A percentile compares a stretch with the other conserved stretches of the same genome.
phyloP scores from a whole-genome alignment of 2,113 vertebrate genomes.

The Ophiodon elongatus region DNA sequence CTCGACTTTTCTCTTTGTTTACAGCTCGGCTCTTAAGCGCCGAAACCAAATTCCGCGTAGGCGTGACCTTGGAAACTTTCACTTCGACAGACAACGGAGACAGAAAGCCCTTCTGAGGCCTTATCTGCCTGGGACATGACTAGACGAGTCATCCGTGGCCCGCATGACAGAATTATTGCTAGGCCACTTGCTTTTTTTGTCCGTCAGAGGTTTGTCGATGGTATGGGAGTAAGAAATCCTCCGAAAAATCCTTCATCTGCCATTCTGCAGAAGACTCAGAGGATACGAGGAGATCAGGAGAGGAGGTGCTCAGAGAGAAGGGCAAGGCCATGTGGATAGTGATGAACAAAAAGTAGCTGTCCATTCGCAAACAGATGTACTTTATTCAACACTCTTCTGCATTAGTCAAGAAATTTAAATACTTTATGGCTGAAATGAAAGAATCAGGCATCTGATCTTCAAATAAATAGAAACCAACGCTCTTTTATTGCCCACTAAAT shows the following conservation, averaged over 20 bases:
- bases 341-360: background rate
- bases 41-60: background rate
- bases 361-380: conserved; percentile 17
- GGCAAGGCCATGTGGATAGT: background rate
- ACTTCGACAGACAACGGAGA: conserved; percentile 20
- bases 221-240: conserved; percentile 38
- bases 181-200: conserved; percentile 41
- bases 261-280: conserved; percentile 22
- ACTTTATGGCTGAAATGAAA: conserved; percentile 23
- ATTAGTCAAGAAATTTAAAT: conserved; percentile 26
- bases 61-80: conserved; percentile 48
- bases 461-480: conserved; percentile 21
- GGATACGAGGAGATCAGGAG: conserved; percentile 23
- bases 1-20: conserved; percentile 30
- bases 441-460: conserved; percentile 8
- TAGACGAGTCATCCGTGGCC: conserved; percentile 35
- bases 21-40: conserved; percentile 30
- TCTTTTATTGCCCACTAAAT: background rate
- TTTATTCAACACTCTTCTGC: conserved; percentile 22
- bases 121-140: conserved; percentile 52
- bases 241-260: conserved; percentile 42
- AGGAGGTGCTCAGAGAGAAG: background rate
- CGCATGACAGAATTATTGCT: conserved; percentile 55
- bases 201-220: conserved; percentile 29
- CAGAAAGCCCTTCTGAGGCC: conserved; percentile 19